These are phyloP conservation scores for Sylvilagus floridanus DNA, from an alignment of 2,797 vertebrate species.

Conservation along the genomic window DNA sequence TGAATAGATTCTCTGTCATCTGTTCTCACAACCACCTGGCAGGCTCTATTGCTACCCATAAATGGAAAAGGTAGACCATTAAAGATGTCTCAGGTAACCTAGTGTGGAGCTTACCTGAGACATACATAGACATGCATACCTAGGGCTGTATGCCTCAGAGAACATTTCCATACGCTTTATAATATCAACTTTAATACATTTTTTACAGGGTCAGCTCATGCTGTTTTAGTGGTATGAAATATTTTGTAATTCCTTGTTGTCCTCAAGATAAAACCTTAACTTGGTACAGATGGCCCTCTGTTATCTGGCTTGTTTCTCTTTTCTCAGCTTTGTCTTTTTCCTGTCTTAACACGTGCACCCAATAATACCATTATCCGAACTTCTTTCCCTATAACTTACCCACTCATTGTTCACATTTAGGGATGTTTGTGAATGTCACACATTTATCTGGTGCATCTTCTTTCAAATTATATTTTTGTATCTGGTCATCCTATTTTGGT, in stretches of 20 bases:
- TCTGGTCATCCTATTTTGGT: background rate
- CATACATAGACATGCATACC: background rate
- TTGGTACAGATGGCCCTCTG: background rate
- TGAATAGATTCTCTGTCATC: background rate
- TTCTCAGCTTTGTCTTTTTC: background rate
- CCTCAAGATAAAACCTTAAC: background rate
- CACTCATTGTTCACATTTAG: background rate
- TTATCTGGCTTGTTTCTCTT: background rate
- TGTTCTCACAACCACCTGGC: background rate
- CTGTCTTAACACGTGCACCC: fast-evolving
- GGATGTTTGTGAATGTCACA: background rate
- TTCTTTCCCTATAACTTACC: background rate
- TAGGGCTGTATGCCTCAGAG: background rate
- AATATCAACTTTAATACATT: background rate
- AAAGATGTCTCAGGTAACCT: background rate
- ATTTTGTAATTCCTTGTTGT: background rate
- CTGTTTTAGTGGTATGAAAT: background rate
- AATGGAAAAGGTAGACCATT: background rate
- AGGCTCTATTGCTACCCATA: background rate
- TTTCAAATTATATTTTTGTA: background rate
- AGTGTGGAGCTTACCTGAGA: background rate
- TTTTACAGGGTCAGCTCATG: background rate
- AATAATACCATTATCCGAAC: background rate
- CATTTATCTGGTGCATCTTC: background rate
- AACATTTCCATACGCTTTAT: background rate